Conservation (phyloP, 2,113 vertebrate genomes). For the Scalopus aquaticus region DNA sequence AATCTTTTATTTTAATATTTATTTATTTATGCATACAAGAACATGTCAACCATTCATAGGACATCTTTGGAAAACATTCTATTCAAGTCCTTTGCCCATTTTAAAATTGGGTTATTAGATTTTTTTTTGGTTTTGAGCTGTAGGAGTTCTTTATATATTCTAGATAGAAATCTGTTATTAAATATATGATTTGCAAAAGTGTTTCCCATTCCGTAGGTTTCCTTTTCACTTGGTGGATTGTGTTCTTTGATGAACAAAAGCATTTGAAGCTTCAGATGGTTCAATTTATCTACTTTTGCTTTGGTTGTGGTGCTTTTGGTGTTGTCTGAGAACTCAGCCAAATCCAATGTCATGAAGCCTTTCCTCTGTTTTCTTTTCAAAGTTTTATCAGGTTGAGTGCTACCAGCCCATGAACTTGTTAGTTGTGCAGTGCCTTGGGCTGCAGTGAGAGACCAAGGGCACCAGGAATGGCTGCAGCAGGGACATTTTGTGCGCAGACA, state of each 20-base stretch:
- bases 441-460: neutral
- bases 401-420: neutral
- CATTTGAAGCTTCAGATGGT: neutral
- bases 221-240: neutral
- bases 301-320: neutral
- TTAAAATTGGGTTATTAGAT: neutral
- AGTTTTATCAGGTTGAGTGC: neutral
- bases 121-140: neutral
- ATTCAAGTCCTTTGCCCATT: neutral
- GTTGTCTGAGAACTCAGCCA: neutral
- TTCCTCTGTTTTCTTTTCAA: neutral
- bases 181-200: neutral
- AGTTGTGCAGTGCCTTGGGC: neutral
- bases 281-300: neutral
- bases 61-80: neutral
- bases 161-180: neutral
- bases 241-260: neutral
- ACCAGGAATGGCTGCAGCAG: neutral
- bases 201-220: neutral
- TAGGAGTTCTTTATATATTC: neutral
- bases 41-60: neutral
- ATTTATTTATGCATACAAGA: too few relatives aligned
- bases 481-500: slow-evolving; percentile 49
- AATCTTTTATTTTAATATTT: too few relatives aligned
- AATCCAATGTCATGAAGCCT: neutral